Evolutionary conservation across 2,797 vertebrate genomes (phyloP).

Genomic region (Microctenopoma stevenorrisi): DNA sequence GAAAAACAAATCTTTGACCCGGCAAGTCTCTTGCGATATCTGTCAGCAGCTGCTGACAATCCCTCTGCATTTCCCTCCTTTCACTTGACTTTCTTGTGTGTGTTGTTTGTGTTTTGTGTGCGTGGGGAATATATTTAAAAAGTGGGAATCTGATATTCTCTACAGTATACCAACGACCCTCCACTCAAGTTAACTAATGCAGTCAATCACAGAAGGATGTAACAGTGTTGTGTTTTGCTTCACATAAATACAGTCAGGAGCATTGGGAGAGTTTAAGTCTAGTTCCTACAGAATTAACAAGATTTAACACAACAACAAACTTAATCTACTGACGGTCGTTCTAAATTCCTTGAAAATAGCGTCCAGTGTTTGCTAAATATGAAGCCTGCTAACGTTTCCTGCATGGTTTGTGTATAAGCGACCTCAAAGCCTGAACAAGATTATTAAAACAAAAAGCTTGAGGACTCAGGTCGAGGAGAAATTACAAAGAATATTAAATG

Average conservation of each 20-base stretch:
- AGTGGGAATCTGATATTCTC: too few relatives aligned
- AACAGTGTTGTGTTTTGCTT: not conserved
- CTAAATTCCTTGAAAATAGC: too few relatives aligned
- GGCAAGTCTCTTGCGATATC: slow-evolving; percentile 51
- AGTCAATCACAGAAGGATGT: not conserved
- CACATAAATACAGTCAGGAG: not conserved
- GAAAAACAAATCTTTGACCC: slow-evolving; percentile 54
- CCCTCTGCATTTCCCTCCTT: slow-evolving; percentile 11
- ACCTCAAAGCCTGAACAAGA: too few relatives aligned
- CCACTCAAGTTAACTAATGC: not conserved
- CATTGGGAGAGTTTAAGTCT: not conserved
- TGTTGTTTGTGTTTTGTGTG: not conserved
- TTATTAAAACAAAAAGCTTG: too few relatives aligned
- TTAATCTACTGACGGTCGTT: too few relatives aligned
- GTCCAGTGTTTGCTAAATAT: too few relatives aligned
- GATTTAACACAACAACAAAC: too few relatives aligned
- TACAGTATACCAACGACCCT: not conserved
- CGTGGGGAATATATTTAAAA: not conserved
- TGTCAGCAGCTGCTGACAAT: slow-evolving; percentile 52
- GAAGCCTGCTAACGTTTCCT: too few relatives aligned
- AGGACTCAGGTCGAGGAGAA: not conserved
- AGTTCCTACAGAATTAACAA: too few relatives aligned
- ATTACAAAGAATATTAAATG: too few relatives aligned
- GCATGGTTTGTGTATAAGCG: too few relatives aligned
- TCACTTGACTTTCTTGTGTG: slow-evolving; percentile 14